These are phyloP conservation scores for Bradynema listronoti DNA, from an alignment of 1,140 invertebrate genomes.

Conservation along the genomic window DNA sequence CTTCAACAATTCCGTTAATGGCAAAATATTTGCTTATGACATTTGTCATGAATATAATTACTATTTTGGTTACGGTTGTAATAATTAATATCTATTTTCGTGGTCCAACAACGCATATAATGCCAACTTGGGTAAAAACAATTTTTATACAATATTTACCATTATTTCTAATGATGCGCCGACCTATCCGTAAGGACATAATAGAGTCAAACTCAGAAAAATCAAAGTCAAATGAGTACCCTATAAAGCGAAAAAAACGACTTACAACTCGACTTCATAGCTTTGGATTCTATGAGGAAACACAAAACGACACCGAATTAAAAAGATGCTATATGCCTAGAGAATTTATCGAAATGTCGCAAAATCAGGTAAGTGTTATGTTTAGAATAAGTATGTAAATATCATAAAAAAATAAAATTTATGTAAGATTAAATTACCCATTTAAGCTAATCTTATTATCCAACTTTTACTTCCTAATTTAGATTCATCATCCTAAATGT, in stretches of 20 bases:
- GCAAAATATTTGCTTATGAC: constrained; percentile 97
- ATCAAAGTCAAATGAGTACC: constrained; percentile 6
- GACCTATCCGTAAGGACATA: constrained; percentile 23
- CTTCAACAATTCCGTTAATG: constrained; percentile 84
- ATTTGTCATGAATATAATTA: constrained; percentile 98
- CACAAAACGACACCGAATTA: neutral
- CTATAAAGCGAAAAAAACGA: constrained; percentile 8
- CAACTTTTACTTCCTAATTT: no score
- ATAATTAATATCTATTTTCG: constrained; percentile 98
- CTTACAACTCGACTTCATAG: no score
- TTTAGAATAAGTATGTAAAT: no score
- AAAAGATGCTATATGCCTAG: no score
- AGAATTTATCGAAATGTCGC: constrained; percentile 7
- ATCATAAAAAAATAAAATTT: no score
- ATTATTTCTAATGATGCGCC: constrained; percentile 38
- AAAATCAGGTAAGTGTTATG: constrained; percentile 8
- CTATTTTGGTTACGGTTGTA: constrained; percentile 83
- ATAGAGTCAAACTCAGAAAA: neutral
- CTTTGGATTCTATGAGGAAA: neutral
- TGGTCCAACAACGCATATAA: constrained; percentile 76
- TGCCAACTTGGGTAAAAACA: constrained; percentile 85
- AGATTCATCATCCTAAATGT: no score
- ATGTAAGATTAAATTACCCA: no score
- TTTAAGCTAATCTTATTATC: no score
- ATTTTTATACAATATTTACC: constrained; percentile 70